A percentile compares a stretch with the other conserved stretches of the same genome.
phyloP scores from a whole-genome alignment of 2,888 invertebrate genomes.

The Masnerella sp. region DNA sequence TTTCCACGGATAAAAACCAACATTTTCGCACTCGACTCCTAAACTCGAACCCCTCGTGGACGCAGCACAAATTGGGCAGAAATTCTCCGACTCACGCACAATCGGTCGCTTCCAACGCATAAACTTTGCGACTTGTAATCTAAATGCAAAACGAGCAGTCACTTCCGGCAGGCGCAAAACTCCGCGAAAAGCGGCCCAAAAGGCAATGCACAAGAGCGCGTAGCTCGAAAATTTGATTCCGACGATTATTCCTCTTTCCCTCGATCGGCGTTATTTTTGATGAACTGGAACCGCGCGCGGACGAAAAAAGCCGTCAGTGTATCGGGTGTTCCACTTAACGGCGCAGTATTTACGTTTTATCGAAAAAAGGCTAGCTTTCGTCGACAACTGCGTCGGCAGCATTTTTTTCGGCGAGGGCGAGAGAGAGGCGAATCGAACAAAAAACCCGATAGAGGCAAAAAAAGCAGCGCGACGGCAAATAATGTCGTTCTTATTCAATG shows the following conservation, averaged over 20 bases:
- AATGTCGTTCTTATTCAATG: conserved; percentile 46
- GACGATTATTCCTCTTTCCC: conserved; percentile 9
- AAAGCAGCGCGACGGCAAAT: conserved; percentile 38
- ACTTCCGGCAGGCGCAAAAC: conserved; percentile 5
- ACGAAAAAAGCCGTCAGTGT: conserved; percentile 4
- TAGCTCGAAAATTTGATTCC: conserved; percentile 4
- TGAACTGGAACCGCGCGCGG: background rate
- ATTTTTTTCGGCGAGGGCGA: background rate
- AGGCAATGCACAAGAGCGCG: too few species aligned
- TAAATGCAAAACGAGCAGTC: too few species aligned
- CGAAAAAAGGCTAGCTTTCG: background rate
- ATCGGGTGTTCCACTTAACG: conserved; percentile 18
- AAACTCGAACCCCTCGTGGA: too few species aligned
- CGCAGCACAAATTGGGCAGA: too few species aligned
- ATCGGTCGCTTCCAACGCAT: too few species aligned
- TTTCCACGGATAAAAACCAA: too few species aligned
- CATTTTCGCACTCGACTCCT: too few species aligned
- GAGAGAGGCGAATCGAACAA: conserved; percentile 2
- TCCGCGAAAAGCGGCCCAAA: too few species aligned
- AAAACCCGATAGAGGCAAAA: conserved; percentile 20
- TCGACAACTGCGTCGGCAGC: background rate
- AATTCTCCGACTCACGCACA: too few species aligned
- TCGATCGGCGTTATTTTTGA: conserved; percentile 4
- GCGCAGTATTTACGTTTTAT: conserved; percentile 25
- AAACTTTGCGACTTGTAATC: too few species aligned